Conservation (phyloP, 92 coral and sea anemone species). For the Epizoanthus ramosus region DNA sequence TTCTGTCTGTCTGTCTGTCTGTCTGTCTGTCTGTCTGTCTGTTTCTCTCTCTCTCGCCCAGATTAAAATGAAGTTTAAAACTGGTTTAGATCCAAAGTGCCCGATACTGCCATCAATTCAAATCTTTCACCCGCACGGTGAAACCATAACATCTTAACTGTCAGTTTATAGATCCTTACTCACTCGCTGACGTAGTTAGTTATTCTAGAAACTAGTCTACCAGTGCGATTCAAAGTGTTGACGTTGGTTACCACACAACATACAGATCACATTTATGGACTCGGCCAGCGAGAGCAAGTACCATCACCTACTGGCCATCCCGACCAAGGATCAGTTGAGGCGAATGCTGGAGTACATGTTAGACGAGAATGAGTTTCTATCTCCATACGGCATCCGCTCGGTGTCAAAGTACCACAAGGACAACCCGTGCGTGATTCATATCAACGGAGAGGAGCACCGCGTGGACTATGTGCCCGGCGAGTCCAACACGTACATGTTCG, state of each 20-base stretch:
- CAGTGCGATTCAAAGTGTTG: neutral
- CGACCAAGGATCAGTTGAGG: conserved; percentile 87
- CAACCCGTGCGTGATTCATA: conserved; percentile 72
- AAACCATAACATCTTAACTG: no score
- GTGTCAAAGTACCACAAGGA: conserved; percentile 90
- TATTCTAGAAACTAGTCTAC: no score
- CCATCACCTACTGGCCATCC: conserved; percentile 90
- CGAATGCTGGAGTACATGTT: conserved; percentile 84
- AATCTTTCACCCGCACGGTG: no score
- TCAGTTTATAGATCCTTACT: no score
- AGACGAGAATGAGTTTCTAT: conserved; percentile 92
- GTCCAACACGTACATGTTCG: conserved; percentile 91
- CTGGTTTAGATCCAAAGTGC: no score
- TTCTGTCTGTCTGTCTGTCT: no score
- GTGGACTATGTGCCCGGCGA: conserved; percentile 97
- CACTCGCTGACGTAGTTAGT: no score
- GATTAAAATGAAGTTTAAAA: no score
- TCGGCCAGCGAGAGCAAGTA: conserved; percentile 69
- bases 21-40: no score
- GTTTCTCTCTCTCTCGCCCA: no score
- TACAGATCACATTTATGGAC: conserved; percentile 85
- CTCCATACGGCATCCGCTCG: conserved; percentile 96
- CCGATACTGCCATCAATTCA: no score
- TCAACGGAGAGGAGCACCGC: conserved; percentile 72
- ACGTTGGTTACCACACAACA: neutral